phyloP scores from a whole-genome alignment of 2,113 vertebrate species.

The Oxyruncus cristatus region DNA sequence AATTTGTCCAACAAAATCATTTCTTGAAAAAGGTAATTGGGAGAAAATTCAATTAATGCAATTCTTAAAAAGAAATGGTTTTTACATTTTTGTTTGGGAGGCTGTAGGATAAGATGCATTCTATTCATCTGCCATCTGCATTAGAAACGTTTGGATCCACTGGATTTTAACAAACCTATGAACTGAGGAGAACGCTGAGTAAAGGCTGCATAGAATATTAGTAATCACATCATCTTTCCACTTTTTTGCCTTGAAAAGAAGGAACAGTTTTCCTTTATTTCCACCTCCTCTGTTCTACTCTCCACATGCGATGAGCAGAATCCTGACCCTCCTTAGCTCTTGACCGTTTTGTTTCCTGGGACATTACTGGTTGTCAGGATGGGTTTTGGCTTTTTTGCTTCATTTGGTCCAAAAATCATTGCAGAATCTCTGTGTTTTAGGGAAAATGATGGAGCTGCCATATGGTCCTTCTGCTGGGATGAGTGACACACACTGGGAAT shows the following conservation, averaged over 20 bases:
- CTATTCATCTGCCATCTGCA: neutral
- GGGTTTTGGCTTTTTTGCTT: neutral
- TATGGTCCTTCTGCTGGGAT: neutral
- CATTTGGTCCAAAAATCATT: neutral
- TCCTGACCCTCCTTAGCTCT: neutral
- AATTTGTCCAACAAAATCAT: neutral
- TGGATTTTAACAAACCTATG: neutral
- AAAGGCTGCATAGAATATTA: neutral
- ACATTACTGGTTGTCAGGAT: neutral
- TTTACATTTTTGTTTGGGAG: neutral
- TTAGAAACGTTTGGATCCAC: neutral
- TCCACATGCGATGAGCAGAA: neutral
- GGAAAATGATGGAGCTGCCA: neutral
- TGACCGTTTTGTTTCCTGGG: neutral
- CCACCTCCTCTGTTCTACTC: neutral
- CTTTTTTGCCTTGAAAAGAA: neutral
- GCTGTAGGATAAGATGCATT: neutral
- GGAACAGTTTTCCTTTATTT: neutral
- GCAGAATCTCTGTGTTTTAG: neutral
- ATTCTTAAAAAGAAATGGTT: neutral
- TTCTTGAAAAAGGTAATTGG: neutral
- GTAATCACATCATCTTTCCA: neutral
- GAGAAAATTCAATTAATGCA: neutral
- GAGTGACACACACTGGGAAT: neutral
- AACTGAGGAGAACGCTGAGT: neutral